These are phyloP conservation scores for Parasteatoda tepidariorum DNA, from an alignment of 1,140 invertebrate genomes.

Conservation along the genomic window DNA sequence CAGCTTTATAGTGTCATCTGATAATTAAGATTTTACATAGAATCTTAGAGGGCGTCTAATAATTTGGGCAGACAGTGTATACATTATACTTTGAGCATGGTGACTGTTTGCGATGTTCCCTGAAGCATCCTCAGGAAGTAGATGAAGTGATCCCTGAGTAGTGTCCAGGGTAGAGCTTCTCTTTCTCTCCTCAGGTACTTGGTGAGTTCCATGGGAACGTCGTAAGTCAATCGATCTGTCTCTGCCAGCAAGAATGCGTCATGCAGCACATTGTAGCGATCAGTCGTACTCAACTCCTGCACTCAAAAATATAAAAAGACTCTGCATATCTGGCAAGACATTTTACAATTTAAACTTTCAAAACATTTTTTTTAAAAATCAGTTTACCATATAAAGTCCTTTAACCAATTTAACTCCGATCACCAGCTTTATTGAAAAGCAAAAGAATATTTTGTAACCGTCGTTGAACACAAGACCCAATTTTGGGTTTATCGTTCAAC, in stretches of 20 bases:
- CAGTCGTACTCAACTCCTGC: conserved; percentile 12
- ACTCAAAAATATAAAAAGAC: background rate
- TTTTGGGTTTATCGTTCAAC: too few relatives aligned
- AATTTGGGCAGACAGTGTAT: too few relatives aligned
- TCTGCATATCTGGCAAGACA: background rate
- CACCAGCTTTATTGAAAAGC: background rate
- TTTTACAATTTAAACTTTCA: background rate
- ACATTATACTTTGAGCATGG: conserved; percentile 28
- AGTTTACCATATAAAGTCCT: background rate
- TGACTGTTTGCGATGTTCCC: background rate
- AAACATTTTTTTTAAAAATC: background rate
- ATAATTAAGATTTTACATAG: too few relatives aligned
- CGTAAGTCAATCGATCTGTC: conserved; percentile 65
- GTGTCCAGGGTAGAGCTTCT: conserved; percentile 69
- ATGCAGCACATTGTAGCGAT: conserved; percentile 34
- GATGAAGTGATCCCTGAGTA: conserved; percentile 38
- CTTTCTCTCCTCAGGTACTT: conserved; percentile 68
- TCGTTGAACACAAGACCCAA: too few relatives aligned
- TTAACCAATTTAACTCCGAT: background rate
- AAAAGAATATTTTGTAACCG: too few relatives aligned
- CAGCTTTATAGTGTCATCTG: too few relatives aligned
- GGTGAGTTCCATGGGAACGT: conserved; percentile 67
- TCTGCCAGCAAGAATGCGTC: conserved; percentile 67
- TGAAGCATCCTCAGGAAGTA: conserved; percentile 22
- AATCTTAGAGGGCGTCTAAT: too few relatives aligned